phyloP scores from a whole-genome alignment of 2,797 vertebrate species.

The Setipinna tenuifilis region DNA sequence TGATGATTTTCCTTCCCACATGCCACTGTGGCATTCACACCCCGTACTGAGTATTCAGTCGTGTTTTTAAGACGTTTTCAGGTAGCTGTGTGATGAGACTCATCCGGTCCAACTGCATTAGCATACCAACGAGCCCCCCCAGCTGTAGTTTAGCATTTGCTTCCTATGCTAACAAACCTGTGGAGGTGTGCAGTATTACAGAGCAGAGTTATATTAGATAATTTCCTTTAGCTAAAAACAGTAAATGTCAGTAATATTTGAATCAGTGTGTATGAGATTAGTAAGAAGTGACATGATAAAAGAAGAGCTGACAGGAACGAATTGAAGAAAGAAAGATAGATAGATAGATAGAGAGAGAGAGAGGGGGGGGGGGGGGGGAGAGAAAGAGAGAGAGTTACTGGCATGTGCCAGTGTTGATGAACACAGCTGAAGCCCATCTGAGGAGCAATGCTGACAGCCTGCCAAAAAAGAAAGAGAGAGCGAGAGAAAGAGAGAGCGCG shows the following conservation, averaged over 20 bases:
- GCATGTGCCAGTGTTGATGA: constrained; percentile 82
- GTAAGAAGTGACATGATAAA: background rate
- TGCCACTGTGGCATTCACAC: background rate
- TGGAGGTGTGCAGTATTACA: background rate
- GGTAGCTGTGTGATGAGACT: background rate
- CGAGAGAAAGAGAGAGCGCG: constrained; percentile 51
- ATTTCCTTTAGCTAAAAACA: background rate
- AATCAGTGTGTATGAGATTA: background rate
- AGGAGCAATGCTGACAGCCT: constrained; percentile 82
- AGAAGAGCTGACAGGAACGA: background rate
- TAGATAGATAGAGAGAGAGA: background rate
- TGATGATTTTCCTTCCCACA: background rate
- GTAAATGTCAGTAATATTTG: background rate
- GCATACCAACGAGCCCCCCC: background rate
- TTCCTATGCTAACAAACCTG: background rate
- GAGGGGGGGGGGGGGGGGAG: constrained; percentile 41
- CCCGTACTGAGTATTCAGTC: background rate
- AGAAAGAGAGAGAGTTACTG: constrained; percentile 73
- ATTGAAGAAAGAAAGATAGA: background rate
- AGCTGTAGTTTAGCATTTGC: background rate
- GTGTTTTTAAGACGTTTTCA: background rate
- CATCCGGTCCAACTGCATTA: background rate
- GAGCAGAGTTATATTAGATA: background rate
- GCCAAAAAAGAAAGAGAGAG: constrained; percentile 69
- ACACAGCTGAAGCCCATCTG: constrained; percentile 81